These are phyloP conservation scores for Micronycteris hirsuta DNA, from an alignment of 2,113 vertebrate genomes.

Conservation along the genomic window DNA sequence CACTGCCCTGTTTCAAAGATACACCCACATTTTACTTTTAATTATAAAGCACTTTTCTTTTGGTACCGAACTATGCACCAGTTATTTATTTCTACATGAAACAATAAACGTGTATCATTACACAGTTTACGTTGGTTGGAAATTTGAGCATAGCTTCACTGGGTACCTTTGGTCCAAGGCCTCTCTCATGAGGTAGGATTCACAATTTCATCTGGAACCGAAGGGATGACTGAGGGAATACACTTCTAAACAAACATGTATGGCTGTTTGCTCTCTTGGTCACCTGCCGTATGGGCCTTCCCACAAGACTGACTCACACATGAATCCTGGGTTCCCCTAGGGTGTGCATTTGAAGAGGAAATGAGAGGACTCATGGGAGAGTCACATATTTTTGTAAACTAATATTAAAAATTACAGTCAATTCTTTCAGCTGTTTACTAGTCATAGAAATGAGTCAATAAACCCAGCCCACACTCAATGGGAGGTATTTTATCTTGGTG, in stretches of 20 bases:
- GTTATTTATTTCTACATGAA: background rate
- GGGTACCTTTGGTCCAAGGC: background rate
- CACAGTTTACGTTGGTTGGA: background rate
- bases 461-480: background rate
- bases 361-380: background rate
- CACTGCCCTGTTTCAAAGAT: background rate
- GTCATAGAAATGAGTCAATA: background rate
- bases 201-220: background rate
- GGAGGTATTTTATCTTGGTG: background rate
- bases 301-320: background rate
- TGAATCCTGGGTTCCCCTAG: fast-evolving
- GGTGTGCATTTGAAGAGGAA: background rate
- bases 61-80: background rate
- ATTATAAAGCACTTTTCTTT: background rate
- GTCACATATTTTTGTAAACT: background rate
- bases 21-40: background rate
- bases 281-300: background rate
- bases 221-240: background rate
- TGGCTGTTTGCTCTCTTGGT: background rate
- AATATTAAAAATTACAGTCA: background rate
- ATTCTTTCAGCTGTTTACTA: background rate
- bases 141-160: background rate
- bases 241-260: background rate
- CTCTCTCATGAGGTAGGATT: background rate
- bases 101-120: background rate